A percentile compares a stretch with the other conserved stretches of the same genome.
These are phyloP conservation scores for Callipepla californica DNA, from an alignment of 2,113 vertebrate genomes.

Conservation along the genomic window DNA sequence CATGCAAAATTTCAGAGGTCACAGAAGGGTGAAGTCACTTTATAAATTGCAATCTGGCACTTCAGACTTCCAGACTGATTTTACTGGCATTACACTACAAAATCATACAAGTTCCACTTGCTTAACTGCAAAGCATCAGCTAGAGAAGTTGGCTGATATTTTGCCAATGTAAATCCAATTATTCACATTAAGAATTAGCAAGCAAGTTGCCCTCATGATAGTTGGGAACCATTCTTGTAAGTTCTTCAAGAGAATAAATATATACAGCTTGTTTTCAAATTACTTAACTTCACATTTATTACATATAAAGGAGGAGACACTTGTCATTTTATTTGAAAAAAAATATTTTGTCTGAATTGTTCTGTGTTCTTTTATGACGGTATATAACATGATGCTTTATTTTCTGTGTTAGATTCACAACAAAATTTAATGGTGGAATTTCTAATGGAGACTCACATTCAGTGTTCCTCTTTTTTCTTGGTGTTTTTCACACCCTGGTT, in stretches of 20 bases:
- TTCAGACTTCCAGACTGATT: neutral
- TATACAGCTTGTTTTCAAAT: neutral
- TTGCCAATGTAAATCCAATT: slow-evolving; percentile 7
- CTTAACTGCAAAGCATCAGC: neutral
- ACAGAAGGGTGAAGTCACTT: neutral
- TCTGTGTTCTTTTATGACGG: slow-evolving; percentile 8
- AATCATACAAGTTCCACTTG: neutral
- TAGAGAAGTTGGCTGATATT: neutral
- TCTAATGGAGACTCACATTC: neutral
- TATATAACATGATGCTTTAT: neutral
- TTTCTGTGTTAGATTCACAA: neutral
- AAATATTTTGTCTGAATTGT: slow-evolving; percentile 49
- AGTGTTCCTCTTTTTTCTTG: neutral
- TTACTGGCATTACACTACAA: neutral
- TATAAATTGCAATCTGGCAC: neutral
- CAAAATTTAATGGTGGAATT: neutral
- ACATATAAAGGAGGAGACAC: slow-evolving; percentile 21
- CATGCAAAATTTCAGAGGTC: slow-evolving; percentile 18
- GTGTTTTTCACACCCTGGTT: neutral
- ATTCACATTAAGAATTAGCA: neutral
- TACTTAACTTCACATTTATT: slow-evolving; percentile 20
- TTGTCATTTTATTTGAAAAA: slow-evolving; percentile 48
- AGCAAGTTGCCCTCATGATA: neutral
- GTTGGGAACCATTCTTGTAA: neutral
- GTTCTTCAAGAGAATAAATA: slow-evolving; percentile 22